phyloP scores from a whole-genome alignment of 2,113 vertebrate genomes.

The Myodes glareolus region DNA sequence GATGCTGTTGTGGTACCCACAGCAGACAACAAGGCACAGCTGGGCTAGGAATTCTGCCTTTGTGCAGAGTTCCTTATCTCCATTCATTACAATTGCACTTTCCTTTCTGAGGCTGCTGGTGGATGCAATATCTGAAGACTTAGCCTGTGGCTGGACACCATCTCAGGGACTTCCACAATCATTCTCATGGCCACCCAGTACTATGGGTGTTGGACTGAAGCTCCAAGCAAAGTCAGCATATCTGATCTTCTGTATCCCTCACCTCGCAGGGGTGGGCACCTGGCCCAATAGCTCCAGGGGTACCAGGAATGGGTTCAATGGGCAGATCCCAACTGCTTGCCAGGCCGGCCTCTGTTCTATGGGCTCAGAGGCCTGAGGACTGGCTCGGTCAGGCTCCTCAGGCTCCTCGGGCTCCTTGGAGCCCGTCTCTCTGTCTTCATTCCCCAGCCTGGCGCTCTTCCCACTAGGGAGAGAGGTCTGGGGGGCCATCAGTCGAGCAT shows the following conservation, averaged over 20 bases:
- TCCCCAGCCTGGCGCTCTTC: background rate
- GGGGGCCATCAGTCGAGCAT: constrained; percentile 48
- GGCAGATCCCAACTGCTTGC: constrained; percentile 77
- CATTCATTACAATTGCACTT: background rate
- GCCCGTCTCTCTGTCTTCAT: background rate
- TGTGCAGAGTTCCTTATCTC: background rate
- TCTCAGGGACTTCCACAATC: background rate
- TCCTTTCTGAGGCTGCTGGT: background rate
- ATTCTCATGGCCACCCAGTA: background rate
- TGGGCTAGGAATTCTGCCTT: background rate
- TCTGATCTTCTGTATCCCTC: background rate
- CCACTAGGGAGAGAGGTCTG: background rate
- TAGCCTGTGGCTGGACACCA: rapidly evolving
- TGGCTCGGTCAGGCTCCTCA: background rate
- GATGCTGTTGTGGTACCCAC: no score
- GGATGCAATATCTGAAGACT: background rate
- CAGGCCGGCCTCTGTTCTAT: background rate
- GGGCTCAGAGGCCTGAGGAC: background rate
- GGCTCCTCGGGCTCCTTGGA: background rate
- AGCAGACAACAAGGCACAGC: background rate
- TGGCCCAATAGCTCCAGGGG: constrained; percentile 78
- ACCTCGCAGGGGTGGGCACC: constrained; percentile 70
- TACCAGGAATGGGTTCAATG: constrained; percentile 82
- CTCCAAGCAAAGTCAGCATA: background rate
- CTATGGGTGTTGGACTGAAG: background rate